Base-by-base conservation (phyloP, 2,797 vertebrate genomes). In the Thaleichthys pacificus region DNA sequence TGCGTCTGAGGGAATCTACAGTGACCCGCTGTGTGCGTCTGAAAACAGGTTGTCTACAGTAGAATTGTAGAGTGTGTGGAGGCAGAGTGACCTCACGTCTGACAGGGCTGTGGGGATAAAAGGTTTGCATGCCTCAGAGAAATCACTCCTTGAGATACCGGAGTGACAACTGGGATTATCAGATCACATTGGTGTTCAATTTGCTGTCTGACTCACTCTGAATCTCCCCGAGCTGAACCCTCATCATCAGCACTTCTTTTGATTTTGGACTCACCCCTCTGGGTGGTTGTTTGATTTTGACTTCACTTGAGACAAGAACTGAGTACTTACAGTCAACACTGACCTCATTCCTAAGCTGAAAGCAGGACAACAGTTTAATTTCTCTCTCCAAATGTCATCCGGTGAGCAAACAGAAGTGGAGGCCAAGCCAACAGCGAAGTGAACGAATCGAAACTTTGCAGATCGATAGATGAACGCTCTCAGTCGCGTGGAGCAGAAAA, bases 341-440 rank as follows among this genome's bases (percentile, higher is more conserved):
- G 74, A 74, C 68, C 77, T 72, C n/a, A 66, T 66, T 77, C 72
- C 67, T 47, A 69, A 30, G 24, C 42, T 14, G 24, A 42, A 72
- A 60, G 67, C 58, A 32, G 42, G 64, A 57, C 65, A 66, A 72
- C 17, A 63, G 61, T 77, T 81, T 78, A 80, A 78, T 81, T 77
- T 83, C 58, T 51, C 56, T 32, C 75, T 76, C 68, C 75, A 84
- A 84, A 84, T 77, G 76, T 78, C 83, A 72, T 60, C 71, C 65
- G 68, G 26, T 76, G 64, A 75, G 72, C 77, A 78, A 83, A 82
- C 78, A 68, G 19, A 65, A 72, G 32, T 66, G 61, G 66, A 47
- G 75, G 58, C 26, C 9, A 21, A 19, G 73, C 61, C 30, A 65
- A 47, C 11, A 47, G 42, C 42, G 2, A 47, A 47, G 42, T 8